These are phyloP conservation scores for Notodonta ziczac DNA, from an alignment of 2,888 invertebrate species.

Conservation along the genomic window DNA sequence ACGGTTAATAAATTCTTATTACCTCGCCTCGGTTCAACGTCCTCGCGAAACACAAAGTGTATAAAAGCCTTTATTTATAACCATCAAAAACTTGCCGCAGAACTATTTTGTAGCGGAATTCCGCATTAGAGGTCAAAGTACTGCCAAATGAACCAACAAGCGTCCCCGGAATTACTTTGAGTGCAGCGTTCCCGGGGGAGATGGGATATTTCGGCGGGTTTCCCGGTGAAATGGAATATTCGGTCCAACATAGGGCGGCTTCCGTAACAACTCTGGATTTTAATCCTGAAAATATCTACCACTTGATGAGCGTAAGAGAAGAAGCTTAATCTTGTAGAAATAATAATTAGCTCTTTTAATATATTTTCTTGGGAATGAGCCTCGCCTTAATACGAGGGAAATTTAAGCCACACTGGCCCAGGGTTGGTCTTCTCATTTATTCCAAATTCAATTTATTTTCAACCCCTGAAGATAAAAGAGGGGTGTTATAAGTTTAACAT, in stretches of 20 bases:
- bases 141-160: constrained; percentile 47
- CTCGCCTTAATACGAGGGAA: no score
- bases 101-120: constrained; percentile 40
- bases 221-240: constrained; percentile 16
- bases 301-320: background rate
- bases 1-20: background rate
- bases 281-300: background rate
- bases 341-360: no score
- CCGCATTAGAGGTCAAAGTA: constrained; percentile 42
- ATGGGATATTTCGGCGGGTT: constrained; percentile 9
- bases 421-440: no score
- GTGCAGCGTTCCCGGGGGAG: constrained; percentile 43
- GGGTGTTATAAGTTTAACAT: no score
- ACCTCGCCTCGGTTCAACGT: background rate
- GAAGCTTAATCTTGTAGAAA: no score
- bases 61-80: constrained; percentile 32
- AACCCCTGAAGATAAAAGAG: no score
- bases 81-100: constrained; percentile 33
- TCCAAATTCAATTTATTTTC: no score
- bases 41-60: constrained; percentile 9
- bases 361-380: no score
- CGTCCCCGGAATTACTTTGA: constrained; percentile 50
- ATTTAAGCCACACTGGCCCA: no score
- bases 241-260: background rate
- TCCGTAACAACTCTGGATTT: background rate